Percentiles rank a stretch among this genome's conserved stretches.
phyloP scores from a whole-genome alignment of 2,888 invertebrate genomes.

The Schizotus pectinicornis region DNA sequence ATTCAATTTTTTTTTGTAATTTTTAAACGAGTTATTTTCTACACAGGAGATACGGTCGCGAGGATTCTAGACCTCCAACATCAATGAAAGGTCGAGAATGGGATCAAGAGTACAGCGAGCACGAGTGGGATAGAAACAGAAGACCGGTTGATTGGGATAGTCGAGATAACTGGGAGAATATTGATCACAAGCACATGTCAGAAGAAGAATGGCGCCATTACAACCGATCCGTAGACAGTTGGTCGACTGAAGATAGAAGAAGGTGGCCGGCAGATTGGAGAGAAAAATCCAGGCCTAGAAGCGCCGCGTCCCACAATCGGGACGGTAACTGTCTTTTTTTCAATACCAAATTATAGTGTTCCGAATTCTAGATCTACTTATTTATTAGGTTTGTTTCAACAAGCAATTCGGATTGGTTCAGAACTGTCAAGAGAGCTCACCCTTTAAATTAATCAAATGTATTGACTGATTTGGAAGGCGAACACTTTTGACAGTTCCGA shows the following conservation, averaged over 20 bases:
- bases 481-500: too few relatives aligned
- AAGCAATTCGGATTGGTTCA: too few relatives aligned
- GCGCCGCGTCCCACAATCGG: slow-evolving; percentile 54
- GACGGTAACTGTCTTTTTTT: slow-evolving; percentile 40
- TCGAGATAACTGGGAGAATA: slow-evolving; percentile 53
- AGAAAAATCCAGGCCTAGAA: slow-evolving; percentile 58
- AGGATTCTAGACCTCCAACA: slow-evolving; percentile 43
- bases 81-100: slow-evolving; percentile 52
- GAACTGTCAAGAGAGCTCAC: too few relatives aligned
- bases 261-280: slow-evolving; percentile 52
- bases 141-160: slow-evolving; percentile 63
- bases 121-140: slow-evolving; percentile 59
- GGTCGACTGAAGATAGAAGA: slow-evolving; percentile 63
- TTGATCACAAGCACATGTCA: slow-evolving; percentile 50
- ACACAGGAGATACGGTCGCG: slow-evolving; percentile 48
- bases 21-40: slow-evolving; percentile 42
- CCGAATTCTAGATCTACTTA: slow-evolving; percentile 4
- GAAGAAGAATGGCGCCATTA: slow-evolving; percentile 57
- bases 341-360: background rate
- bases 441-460: too few relatives aligned
- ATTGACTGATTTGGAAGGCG: too few relatives aligned
- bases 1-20: slow-evolving; percentile 3
- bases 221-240: slow-evolving; percentile 51
- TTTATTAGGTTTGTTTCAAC: too few relatives aligned
- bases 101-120: slow-evolving; percentile 57